phyloP scores from a whole-genome alignment of 2,797 vertebrate species.

The Spinus pinus region DNA sequence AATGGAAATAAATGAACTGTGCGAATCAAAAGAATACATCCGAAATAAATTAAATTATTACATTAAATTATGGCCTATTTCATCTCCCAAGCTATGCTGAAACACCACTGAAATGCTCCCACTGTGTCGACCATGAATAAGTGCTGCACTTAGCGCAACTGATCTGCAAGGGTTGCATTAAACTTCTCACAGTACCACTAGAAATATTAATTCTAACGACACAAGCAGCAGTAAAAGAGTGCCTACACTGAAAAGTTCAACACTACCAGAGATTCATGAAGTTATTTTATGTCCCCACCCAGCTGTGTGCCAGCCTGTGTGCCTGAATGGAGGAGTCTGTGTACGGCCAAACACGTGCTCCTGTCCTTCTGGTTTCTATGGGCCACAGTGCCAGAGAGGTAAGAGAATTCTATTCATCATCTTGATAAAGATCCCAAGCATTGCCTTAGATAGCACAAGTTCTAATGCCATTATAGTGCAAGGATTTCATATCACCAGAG shows the following conservation, averaged over 20 bases:
- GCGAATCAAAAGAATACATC: not conserved
- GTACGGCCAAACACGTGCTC: constrained; percentile 70
- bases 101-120: not conserved
- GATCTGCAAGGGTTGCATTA: not conserved
- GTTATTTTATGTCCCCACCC: not conserved
- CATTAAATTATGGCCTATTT: not conserved
- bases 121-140: not conserved
- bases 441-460: too few species aligned
- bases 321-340: constrained; percentile 82
- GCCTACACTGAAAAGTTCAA: not conserved
- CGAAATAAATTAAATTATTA: not conserved
- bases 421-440: not conserved
- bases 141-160: not conserved
- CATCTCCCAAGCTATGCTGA: not conserved
- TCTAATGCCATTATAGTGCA: too few species aligned
- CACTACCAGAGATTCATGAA: not conserved
- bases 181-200: not conserved
- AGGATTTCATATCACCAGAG: too few species aligned
- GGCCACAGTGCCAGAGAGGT: constrained; percentile 82
- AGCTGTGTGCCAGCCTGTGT: constrained; percentile 82
- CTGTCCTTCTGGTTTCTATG: constrained; percentile 82
- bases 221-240: not conserved
- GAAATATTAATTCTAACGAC: not conserved
- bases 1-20: not conserved
- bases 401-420: constrained; percentile 36